These are phyloP conservation scores for Dreissena rostriformis DNA, from an alignment of 1,140 invertebrate genomes.

Conservation along the genomic window DNA sequence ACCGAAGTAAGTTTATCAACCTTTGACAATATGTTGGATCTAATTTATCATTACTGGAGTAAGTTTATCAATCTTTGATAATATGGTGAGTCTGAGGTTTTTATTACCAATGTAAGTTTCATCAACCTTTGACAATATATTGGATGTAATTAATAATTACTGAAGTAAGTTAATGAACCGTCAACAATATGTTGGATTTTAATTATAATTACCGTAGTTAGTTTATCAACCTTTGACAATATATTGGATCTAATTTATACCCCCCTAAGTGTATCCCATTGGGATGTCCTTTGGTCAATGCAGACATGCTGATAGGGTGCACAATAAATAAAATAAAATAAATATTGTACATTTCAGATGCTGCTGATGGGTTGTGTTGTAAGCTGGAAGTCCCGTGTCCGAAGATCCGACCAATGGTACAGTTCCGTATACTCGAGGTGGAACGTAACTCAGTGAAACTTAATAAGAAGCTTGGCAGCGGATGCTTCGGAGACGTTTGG, in stretches of 20 bases:
- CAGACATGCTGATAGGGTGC: no score
- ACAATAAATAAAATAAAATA: neutral
- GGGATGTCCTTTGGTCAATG: no score
- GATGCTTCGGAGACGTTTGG: constrained; percentile 99
- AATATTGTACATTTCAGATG: constrained; percentile 73
- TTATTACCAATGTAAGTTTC: constrained; percentile 92
- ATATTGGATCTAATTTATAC: no score
- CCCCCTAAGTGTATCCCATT: no score
- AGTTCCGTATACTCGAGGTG: constrained; percentile 98
- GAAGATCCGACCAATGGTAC: constrained; percentile 96
- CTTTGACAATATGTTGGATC: no score
- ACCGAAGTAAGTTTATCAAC: constrained; percentile 87
- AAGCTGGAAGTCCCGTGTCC: constrained; percentile 95
- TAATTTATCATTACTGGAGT: no score
- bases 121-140: neutral
- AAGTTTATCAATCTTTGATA: constrained; percentile 87
- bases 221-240: neutral
- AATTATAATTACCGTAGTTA: constrained; percentile 96
- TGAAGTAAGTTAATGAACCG: constrained; percentile 81
- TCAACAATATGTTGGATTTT: no score
- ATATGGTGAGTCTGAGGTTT: constrained; percentile 94
- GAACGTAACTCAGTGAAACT: constrained; percentile 80
- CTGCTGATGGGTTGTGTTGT: constrained; percentile 95
- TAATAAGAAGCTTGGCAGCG: constrained; percentile 93
- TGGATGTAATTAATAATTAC: no score